phyloP scores from a whole-genome alignment of 2,113 vertebrate genomes.

The Centropus bengalensis region DNA sequence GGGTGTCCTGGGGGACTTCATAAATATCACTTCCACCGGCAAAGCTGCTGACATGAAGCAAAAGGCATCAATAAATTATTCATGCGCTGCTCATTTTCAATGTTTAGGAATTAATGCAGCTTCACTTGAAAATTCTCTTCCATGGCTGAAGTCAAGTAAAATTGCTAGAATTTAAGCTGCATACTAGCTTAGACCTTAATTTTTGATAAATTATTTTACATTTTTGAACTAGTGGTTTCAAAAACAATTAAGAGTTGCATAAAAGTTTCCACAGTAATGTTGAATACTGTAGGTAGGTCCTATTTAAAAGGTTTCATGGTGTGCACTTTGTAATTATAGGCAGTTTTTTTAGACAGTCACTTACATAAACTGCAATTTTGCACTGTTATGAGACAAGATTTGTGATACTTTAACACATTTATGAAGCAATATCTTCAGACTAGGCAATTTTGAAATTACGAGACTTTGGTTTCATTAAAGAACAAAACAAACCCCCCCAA shows the following conservation, averaged over 20 bases:
- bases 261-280: background rate
- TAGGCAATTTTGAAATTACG: background rate
- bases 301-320: rapidly evolving
- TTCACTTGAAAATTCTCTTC: conserved; percentile 50
- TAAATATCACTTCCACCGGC: conserved; percentile 67
- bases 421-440: background rate
- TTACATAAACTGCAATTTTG: background rate
- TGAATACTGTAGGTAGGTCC: background rate
- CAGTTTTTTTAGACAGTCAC: background rate
- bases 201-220: background rate
- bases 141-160: background rate
- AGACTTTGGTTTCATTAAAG: background rate
- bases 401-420: background rate
- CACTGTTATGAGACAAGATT: background rate
- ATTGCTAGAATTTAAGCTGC: background rate
- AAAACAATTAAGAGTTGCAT: background rate
- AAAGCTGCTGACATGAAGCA: conserved; percentile 69
- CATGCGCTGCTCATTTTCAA: conserved; percentile 51
- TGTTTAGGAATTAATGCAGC: conserved; percentile 66
- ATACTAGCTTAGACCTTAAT: background rate
- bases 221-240: background rate
- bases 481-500: background rate
- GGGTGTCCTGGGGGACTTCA: conserved; percentile 58
- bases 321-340: background rate
- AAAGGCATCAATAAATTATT: conserved; percentile 69